Evolutionary conservation across 2,797 vertebrate species (phyloP).

Genomic region (Discoglossus pictus): DNA sequence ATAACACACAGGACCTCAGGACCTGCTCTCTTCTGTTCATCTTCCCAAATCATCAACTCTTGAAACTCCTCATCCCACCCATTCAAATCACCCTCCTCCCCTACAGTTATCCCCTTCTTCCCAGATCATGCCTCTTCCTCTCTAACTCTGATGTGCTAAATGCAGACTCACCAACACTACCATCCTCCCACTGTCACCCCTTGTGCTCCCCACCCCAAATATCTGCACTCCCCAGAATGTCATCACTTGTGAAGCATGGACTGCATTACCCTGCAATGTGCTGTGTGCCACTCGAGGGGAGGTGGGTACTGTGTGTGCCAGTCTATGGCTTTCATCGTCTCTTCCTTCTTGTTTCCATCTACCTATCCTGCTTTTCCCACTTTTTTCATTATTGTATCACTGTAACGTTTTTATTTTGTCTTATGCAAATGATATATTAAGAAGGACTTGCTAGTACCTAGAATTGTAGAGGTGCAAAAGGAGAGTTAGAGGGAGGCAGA

Average conservation of each 20-base stretch:
- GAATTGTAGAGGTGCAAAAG: too few relatives aligned
- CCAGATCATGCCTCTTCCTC: conserved; percentile 1
- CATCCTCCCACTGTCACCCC: conserved; percentile 29
- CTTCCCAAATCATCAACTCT: too few relatives aligned
- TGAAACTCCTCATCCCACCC: too few relatives aligned
- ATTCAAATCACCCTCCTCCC: too few relatives aligned
- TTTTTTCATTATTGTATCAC: background rate
- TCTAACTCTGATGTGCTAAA: too few relatives aligned
- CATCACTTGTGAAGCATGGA: conserved; percentile 1
- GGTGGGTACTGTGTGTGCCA: conserved; percentile 16
- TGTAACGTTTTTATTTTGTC: background rate
- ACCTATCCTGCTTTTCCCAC: background rate
- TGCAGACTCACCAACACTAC: conserved; percentile 18
- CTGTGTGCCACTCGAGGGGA: background rate
- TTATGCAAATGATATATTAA: too few relatives aligned
- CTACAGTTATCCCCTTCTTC: too few relatives aligned
- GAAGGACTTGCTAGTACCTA: too few relatives aligned
- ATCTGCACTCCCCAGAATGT: conserved; percentile 33
- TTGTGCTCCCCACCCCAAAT: conserved; percentile 14
- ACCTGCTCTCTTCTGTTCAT: too few relatives aligned
- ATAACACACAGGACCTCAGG: too few relatives aligned
- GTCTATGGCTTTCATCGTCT: background rate
- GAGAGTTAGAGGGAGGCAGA: too few relatives aligned
- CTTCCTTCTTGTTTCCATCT: background rate
- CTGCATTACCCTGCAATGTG: conserved; percentile 27